Percentiles rank a stretch among this genome's conserved stretches.
Evolutionary conservation across 2,888 invertebrate genomes (phyloP).

Genomic region (Spodoptera picta): DNA sequence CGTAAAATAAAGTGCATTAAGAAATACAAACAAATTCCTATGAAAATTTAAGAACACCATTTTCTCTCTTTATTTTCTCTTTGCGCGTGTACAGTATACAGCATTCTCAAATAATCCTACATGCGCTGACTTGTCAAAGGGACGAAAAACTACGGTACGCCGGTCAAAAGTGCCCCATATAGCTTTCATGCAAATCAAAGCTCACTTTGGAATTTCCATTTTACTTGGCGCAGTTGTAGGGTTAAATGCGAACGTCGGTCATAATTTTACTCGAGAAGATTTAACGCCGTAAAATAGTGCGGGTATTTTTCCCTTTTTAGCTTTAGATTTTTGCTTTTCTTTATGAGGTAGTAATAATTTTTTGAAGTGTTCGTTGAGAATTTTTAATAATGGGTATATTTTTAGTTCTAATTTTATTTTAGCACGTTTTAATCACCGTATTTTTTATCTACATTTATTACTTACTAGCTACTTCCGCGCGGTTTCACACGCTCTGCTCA

Average conservation of each 20-base stretch:
- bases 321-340: conserved; percentile 4
- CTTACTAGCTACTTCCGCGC: too few relatives aligned
- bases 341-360: conserved; percentile 2
- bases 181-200: conserved; percentile 58
- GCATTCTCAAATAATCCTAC: conserved; percentile 44
- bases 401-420: too few relatives aligned
- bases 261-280: conserved; percentile 30
- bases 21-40: not conserved
- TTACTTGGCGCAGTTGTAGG: conserved; percentile 43
- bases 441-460: too few relatives aligned
- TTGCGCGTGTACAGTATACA: conserved; percentile 14
- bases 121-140: conserved; percentile 53
- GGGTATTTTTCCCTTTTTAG: conserved; percentile 12
- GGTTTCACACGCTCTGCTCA: too few relatives aligned
- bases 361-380: conserved; percentile 1
- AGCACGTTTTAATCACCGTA: too few relatives aligned
- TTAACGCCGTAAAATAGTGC: conserved; percentile 35
- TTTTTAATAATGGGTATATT: not conserved
- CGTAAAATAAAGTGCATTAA: too few relatives aligned
- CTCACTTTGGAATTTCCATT: conserved; percentile 48
- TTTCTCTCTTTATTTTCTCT: conserved; percentile 9
- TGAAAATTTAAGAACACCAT: conserved; percentile 4
- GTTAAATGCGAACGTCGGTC: conserved; percentile 43
- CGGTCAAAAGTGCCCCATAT: conserved; percentile 57
- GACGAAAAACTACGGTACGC: conserved; percentile 47